Percentiles rank a stretch among this genome's conserved stretches.
Evolutionary conservation across 2,888 invertebrate species (phyloP).

Genomic region (Eupelmus urozonus): DNA sequence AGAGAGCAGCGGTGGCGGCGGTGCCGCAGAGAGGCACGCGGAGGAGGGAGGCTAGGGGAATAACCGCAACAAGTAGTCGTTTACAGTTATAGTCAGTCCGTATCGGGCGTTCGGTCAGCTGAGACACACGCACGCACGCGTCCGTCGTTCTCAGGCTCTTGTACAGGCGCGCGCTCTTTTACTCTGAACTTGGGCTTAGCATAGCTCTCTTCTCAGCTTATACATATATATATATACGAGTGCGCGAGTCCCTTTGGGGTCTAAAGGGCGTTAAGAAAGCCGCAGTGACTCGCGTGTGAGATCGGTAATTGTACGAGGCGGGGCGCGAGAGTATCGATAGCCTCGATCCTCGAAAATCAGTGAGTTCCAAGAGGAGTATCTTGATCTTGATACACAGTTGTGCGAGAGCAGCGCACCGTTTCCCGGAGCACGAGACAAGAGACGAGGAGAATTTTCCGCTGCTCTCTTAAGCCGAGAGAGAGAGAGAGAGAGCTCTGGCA

Average conservation of each 20-base stretch:
- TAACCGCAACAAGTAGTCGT: constrained; percentile 76
- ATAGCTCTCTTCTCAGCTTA: too few species aligned
- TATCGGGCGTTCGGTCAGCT: constrained; percentile 77
- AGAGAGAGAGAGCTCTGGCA: neutral
- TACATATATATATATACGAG: neutral
- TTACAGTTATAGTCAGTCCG: constrained; percentile 78
- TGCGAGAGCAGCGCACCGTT: too few species aligned
- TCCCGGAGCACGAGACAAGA: too few species aligned
- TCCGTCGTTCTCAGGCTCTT: neutral
- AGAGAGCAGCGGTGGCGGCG: constrained; percentile 44
- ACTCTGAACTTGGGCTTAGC: too few species aligned
- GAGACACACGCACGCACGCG: constrained; percentile 64
- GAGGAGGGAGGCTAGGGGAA: constrained; percentile 63
- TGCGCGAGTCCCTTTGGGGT: too few species aligned
- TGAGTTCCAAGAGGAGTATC: too few species aligned
- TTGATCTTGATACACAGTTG: too few species aligned
- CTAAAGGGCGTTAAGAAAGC: too few species aligned
- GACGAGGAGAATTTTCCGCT: neutral
- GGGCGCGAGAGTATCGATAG: too few species aligned
- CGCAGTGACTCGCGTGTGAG: too few species aligned
- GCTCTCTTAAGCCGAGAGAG: neutral
- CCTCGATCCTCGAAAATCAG: too few species aligned
- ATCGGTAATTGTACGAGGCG: too few species aligned
- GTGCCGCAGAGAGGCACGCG: constrained; percentile 47
- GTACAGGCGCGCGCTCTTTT: constrained; percentile 4